phyloP scores from a whole-genome alignment of 2,888 invertebrate species.

The Diaprepes abbreviatus region DNA sequence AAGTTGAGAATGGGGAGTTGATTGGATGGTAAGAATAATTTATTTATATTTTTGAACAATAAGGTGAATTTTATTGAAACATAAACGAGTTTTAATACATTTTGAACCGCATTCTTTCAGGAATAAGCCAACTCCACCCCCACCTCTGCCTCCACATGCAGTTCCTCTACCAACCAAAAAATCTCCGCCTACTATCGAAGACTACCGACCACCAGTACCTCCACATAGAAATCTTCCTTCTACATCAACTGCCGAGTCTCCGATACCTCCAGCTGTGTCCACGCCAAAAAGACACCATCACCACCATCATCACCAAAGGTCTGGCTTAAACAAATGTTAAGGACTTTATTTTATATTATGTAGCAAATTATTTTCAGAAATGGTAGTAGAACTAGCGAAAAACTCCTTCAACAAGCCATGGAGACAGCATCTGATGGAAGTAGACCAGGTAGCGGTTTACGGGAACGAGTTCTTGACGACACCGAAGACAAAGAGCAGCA shows the following conservation, averaged over 20 bases:
- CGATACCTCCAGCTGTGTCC: slow-evolving; percentile 47
- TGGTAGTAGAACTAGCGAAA: slow-evolving; percentile 59
- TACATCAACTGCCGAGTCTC: slow-evolving; percentile 67
- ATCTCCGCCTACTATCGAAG: slow-evolving; percentile 66
- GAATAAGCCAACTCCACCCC: slow-evolving; percentile 65
- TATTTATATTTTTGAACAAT: no score
- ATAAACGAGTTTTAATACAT: no score
- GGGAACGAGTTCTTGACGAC: slow-evolving; percentile 30
- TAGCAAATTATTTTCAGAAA: slow-evolving; percentile 60
- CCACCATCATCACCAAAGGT: slow-evolving; percentile 65
- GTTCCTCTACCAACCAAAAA: slow-evolving; percentile 51
- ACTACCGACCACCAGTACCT: slow-evolving; percentile 90
- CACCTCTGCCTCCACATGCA: slow-evolving; percentile 71
- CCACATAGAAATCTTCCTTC: slow-evolving; percentile 80
- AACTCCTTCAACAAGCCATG: slow-evolving; percentile 44
- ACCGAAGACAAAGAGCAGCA: slow-evolving; percentile 40
- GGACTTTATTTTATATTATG: no score
- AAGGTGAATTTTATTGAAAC: no score
- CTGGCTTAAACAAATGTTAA: no score
- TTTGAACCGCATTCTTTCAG: no score
- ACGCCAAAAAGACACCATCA: slow-evolving; percentile 63
- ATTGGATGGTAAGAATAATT: slow-evolving; percentile 60
- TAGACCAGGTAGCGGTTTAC: slow-evolving; percentile 24
- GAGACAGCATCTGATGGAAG: slow-evolving; percentile 19
- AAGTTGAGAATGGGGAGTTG: slow-evolving; percentile 60